Evolutionary conservation across 2,797 vertebrate genomes (phyloP), one percentile per base, ranked within the genome.

Genomic region (Pangasius mekongensis): DNA sequence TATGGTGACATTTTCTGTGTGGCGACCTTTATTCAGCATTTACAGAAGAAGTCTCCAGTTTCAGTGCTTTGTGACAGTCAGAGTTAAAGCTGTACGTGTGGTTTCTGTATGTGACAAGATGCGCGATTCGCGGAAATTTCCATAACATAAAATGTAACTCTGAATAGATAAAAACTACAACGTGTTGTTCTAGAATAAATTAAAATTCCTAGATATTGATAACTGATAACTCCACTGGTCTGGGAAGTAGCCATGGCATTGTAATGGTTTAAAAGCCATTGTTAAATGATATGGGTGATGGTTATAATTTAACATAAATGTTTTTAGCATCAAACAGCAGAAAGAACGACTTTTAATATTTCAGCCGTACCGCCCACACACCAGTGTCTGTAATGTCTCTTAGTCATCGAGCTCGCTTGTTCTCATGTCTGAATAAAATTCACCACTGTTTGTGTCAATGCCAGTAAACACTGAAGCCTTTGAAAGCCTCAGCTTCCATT

Each of bases 401-500:
- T 69, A 78, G 71, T 43, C 47, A 71, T 83, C 39, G 3, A 52
- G 54, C 67, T 56, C 24, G 33, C 80, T 83, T 76, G 39, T 87
- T 67, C 73, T 54, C 58, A 67, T 33, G 49, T 58, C 27, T 60
- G 87, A 80, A 85, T 60, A 71, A 80, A 85, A 60, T 30, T 49
- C 74, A 71, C 52, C 33, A 36, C 18, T 24, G 82, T 71, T 80
- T 3, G 36, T 71, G 62, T 71, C 52, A 62, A 22, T 39, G 54
- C 39, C 64, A 81, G 77, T 82, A 85, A 88, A 82, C 76, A 88
- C 3, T 24, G 71, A 33, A 60, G 64, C 52, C 22, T 52, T 58
- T n/a, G 43, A 73, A 81, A 88, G 64, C 52, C 54, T 81, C 43
- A 27, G 87, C 83, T 85, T 60, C 62, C 52, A 58, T 84, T 77